Evolutionary conservation across 2,888 invertebrate species (phyloP), one percentile per base, ranked within the genome.

Genomic region (Dinocampus coccinellae): DNA sequence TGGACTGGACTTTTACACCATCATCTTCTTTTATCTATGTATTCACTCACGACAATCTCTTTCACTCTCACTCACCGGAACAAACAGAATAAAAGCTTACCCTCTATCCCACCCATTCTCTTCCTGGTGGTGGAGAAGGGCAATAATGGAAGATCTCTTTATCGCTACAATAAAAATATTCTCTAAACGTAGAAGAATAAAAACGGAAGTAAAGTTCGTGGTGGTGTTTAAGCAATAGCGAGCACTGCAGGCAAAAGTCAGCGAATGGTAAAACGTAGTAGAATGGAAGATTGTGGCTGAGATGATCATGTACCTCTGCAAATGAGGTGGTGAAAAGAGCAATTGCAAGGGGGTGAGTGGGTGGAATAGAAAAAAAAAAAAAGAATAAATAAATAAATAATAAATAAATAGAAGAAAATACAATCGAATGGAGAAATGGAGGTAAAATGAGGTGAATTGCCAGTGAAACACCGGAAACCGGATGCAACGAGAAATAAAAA

Each of bases 111-210:
- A 80, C 78, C 80, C n/a, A 29, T 82, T 78, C 78, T 79, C 16
- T 16, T 7, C 7, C 47, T 47, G 16, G 47, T 7, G 20, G n/a
- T n/a, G 47, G 7, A 47, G 47, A 7, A 47, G 47, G 16, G 47
- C 47, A 47, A 47, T 47, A 47, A 47, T 16, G n/a, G n/a, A 16
- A 47, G 79, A 81, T 82, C 79, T 81, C 81, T 80, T 83, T 79
- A 82, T 81, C 80, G 79, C 81, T 72, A 47, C 47, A 16, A 63
- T 76, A 79, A 74, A 80, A 82, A 81, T 83, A 81, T 83, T 81
- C 82, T 79, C 79, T 78, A 80, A 82, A 79, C 79, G 83, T 79
- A 77, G 80, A 78, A 81, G 57, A 83, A 83, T 82, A 81, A 83
- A n/a, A 82, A 83, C 79, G 79, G 82, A 79, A 80, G 79, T 79